These are phyloP conservation scores for Pelochelys cantorii DNA, from an alignment of 2,797 vertebrate species.

Conservation along the genomic window DNA sequence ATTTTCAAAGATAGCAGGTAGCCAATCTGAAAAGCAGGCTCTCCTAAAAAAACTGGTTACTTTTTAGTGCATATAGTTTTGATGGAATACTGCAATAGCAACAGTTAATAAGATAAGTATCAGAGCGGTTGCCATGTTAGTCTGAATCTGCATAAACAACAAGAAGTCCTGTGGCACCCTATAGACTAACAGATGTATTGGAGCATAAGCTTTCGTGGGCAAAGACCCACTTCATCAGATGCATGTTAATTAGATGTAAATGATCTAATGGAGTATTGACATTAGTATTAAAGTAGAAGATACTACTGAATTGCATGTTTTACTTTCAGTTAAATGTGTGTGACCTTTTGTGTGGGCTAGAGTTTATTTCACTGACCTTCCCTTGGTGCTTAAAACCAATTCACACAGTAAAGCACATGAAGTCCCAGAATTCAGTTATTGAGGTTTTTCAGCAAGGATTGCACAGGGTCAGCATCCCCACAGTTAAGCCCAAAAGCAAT, in stretches of 20 bases:
- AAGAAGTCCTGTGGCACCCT: no score
- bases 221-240: no score
- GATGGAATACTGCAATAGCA: background rate
- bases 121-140: no score
- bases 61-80: background rate
- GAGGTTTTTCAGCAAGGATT: background rate
- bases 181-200: no score
- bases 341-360: background rate
- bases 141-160: no score
- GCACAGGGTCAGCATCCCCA: background rate
- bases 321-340: background rate
- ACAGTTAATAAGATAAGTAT: no score
- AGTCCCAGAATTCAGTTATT: background rate
- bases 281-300: background rate
- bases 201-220: no score
- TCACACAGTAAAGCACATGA: background rate
- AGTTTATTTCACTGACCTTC: background rate
- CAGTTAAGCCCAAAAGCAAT: background rate
- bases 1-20: background rate
- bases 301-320: conserved; percentile 1
- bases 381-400: background rate
- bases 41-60: background rate
- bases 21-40: background rate
- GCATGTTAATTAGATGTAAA: background rate
- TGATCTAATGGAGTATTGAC: background rate